Evolutionary conservation across 2,888 invertebrate genomes (phyloP), one percentile per base, ranked within the genome.

Genomic region (Prosopocoilus inquinatus): DNA sequence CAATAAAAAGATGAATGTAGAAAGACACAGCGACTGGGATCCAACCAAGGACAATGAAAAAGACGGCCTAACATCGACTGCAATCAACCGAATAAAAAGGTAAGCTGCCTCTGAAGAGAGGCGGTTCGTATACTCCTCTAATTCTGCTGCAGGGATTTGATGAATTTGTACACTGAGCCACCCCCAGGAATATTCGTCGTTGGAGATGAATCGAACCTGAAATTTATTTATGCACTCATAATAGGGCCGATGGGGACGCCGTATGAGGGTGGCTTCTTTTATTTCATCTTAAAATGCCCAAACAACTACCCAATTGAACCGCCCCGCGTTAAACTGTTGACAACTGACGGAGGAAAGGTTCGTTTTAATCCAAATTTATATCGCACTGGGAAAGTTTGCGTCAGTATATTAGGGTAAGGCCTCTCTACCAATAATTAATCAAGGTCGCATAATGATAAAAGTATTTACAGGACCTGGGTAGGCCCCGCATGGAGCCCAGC

Each of bases 301-400:
- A 77, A 80, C 11, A 76, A 79, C 62, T 82, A 82, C 63, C 85
- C 85, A 0, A 79, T 83, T 54, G 70, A 78, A 55, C 81, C 84
- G 4, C 85, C 84, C 0, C 75, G 81, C 62, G 83, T 84, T 2
- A 79, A 80, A 58, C 75, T 84, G 43, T 77, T 84, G 74, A 85
- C 84, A 0, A 85, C 84, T 2, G 83, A 82, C 35, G 79, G 77
- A 38, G 82, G 81, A 9, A 76, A 72, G 55, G 84, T 85, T 20
- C 73, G 84, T 43, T 85, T 85, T 71, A 85, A 85, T 68, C 84
- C 84, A 16, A 85, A 85, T 69, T 68, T 85, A 7, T 85, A 85
- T 70, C 80, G 79, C 64, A 81, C 80, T 70, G 84, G 85, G 35
- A 84, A 84, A 76, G 80, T 82, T 47, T 82, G 82, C 64, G 73